A percentile compares a stretch with the other conserved stretches of the same genome.
phyloP scores from a whole-genome alignment of 2,113 vertebrate species.

The Xenus cinereus region DNA sequence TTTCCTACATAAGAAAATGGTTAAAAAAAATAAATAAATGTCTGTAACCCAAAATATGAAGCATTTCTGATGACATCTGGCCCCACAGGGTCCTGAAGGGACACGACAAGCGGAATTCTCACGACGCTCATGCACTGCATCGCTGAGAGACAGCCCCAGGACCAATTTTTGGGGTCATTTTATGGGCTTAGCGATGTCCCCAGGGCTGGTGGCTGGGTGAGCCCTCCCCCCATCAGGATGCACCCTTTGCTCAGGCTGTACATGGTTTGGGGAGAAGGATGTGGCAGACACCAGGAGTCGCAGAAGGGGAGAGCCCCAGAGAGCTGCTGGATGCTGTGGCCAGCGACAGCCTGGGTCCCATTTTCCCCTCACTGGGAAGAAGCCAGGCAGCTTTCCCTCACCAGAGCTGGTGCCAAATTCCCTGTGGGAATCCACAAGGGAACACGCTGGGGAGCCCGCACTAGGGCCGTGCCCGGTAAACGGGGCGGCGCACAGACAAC shows the following conservation, averaged over 20 bases:
- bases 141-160: neutral
- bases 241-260: fast-evolving
- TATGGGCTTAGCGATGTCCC: fast-evolving
- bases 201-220: too few species aligned
- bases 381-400: fast-evolving
- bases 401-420: neutral
- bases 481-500: fast-evolving
- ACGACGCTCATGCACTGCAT: fast-evolving
- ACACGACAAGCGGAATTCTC: fast-evolving
- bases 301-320: too few species aligned
- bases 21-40: neutral
- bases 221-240: neutral
- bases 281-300: fast-evolving
- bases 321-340: fast-evolving
- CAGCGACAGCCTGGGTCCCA: fast-evolving
- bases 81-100: neutral
- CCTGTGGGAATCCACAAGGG: fast-evolving
- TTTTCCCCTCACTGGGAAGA: too few species aligned
- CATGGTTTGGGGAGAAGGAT: fast-evolving
- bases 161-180: fast-evolving
- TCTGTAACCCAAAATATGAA: neutral
- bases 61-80: neutral
- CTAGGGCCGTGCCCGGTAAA: fast-evolving
- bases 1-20: neutral
- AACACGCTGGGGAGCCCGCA: neutral